Conservation (phyloP, 1,140 invertebrate genomes). For the Drosophila parabipectinata region DNA sequence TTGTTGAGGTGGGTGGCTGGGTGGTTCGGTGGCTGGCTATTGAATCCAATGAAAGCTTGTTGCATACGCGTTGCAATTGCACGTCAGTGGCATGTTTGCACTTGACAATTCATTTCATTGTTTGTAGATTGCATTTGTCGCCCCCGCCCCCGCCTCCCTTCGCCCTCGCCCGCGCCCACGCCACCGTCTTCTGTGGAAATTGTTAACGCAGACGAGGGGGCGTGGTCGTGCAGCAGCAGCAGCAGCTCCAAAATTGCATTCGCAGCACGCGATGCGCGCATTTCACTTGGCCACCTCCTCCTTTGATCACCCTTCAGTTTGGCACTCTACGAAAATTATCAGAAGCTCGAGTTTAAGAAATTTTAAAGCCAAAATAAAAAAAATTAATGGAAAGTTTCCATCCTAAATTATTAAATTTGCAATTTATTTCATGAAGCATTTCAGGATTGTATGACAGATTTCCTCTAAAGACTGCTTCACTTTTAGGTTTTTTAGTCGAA, state of each 20-base stretch:
- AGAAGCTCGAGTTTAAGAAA: not conserved
- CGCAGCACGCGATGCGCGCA: slow-evolving; percentile 81
- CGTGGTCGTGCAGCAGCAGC: slow-evolving; percentile 49
- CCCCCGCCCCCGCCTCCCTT: not conserved
- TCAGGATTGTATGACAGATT: too few species aligned
- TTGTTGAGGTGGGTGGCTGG: not conserved
- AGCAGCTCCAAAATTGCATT: slow-evolving; percentile 76
- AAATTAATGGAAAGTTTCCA: not conserved
- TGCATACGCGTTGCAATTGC: slow-evolving; percentile 63
- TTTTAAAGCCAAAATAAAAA: not conserved
- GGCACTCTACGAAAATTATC: slow-evolving; percentile 4
- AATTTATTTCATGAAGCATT: too few species aligned
- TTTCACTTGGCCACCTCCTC: slow-evolving; percentile 56
- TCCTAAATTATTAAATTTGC: not conserved
- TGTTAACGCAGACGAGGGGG: slow-evolving; percentile 32
- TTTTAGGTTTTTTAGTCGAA: not conserved
- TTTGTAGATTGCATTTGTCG: slow-evolving; percentile 83
- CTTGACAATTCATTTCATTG: slow-evolving; percentile 84
- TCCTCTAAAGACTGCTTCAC: not conserved
- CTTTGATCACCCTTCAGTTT: not conserved
- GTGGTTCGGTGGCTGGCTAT: slow-evolving; percentile 5
- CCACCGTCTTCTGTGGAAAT: slow-evolving; percentile 12
- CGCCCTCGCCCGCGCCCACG: not conserved
- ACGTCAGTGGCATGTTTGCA: slow-evolving; percentile 80
- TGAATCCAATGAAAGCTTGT: slow-evolving; percentile 61